Percentiles rank a stretch among this genome's conserved stretches.
These are phyloP conservation scores for Spilosoma lubricipeda DNA, from an alignment of 2,888 invertebrate species.

Conservation along the genomic window DNA sequence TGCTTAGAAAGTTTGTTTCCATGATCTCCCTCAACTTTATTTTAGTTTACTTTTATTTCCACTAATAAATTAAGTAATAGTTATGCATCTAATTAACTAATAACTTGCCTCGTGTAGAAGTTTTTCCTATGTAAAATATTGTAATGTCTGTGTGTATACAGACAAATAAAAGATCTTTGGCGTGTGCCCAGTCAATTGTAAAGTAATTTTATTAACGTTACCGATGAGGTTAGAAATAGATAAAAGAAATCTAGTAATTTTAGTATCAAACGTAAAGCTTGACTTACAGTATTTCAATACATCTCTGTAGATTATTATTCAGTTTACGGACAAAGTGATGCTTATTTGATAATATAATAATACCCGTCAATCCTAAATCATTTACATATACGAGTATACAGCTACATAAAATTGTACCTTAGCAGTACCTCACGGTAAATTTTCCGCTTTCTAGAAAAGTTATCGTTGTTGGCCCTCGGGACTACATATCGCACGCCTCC, in stretches of 20 bases:
- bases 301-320: background rate
- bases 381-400: constrained; percentile 44
- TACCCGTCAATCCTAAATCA: constrained; percentile 21
- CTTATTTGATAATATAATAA: constrained; percentile 4
- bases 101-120: background rate
- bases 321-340: background rate
- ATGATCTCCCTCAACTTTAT: background rate
- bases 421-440: constrained; percentile 45
- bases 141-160: background rate
- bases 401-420: constrained; percentile 51
- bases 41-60: no score
- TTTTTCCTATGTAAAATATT: background rate
- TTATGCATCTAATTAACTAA: background rate
- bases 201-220: background rate
- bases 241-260: background rate
- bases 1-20: background rate
- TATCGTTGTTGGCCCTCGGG: constrained; percentile 57
- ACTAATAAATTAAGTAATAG: no score
- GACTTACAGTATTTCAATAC: background rate
- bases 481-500: constrained; percentile 51
- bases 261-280: background rate
- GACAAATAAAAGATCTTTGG: background rate
- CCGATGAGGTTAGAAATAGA: background rate
- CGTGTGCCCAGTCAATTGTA: background rate
- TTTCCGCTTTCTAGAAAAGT: constrained; percentile 58